phyloP scores from a whole-genome alignment of 2,797 vertebrate genomes.

The Erithacus rubecula region DNA sequence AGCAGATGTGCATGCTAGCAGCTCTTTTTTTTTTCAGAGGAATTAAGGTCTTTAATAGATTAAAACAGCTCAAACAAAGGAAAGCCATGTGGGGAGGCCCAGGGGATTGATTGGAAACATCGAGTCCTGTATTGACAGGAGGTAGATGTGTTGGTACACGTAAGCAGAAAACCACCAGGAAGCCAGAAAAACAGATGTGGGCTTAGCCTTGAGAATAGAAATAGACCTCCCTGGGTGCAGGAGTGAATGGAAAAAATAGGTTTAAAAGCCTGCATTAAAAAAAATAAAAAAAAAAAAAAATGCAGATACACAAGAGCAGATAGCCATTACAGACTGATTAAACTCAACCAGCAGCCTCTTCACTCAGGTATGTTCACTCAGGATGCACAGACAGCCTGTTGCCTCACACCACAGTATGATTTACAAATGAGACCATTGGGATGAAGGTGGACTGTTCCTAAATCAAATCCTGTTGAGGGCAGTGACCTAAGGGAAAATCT shows the following conservation, averaged over 20 bases:
- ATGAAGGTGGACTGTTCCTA: not conserved
- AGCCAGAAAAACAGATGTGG: conserved; percentile 14
- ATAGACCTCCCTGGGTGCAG: not conserved
- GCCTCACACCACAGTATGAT: not conserved
- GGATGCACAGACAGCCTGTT: not conserved
- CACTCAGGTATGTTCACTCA: not conserved
- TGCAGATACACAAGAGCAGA: fast-evolving
- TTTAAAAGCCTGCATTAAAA: not conserved
- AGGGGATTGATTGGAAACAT: conserved; percentile 42
- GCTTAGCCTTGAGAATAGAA: not conserved
- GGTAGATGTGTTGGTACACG: not conserved
- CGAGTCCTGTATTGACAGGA: not conserved
- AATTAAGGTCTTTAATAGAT: conserved; percentile 49
- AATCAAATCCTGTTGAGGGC: not conserved
- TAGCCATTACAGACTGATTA: not conserved
- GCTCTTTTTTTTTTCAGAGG: not conserved
- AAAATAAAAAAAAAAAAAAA: not conserved
- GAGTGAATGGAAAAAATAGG: not conserved
- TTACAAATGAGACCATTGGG: not conserved
- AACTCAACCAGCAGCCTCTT: not conserved
- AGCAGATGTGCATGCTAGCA: not conserved
- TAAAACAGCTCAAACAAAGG: conserved; percentile 29
- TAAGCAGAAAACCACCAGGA: conserved; percentile 24
- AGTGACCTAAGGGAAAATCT: not conserved
- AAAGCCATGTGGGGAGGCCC: conserved; percentile 30